Conservation (phyloP, 2,888 invertebrate species). For the Drosophila kokeensis region DNA sequence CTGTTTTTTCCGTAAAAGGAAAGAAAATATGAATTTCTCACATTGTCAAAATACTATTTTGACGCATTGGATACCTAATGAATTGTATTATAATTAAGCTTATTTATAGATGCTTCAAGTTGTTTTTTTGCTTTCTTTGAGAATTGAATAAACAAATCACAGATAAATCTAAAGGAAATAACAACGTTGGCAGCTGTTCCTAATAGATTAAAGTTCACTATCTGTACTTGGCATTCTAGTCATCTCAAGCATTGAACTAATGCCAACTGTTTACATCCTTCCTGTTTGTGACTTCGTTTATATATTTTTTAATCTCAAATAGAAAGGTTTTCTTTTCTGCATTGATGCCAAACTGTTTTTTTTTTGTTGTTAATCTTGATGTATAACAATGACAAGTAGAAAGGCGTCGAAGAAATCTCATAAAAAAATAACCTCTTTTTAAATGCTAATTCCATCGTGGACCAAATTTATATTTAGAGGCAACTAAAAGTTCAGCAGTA, state of each 20-base stretch:
- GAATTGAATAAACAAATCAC: background rate
- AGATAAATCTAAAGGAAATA: background rate
- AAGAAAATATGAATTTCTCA: background rate
- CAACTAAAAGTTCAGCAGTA: conserved; percentile 2
- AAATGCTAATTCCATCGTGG: conserved; percentile 25
- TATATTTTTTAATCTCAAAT: background rate
- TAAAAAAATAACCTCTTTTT: background rate
- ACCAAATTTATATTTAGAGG: conserved; percentile 5
- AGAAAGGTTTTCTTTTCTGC: conserved; percentile 3
- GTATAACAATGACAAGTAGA: background rate
- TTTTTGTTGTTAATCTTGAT: conserved; percentile 2
- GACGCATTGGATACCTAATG: background rate
- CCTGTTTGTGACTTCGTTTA: background rate
- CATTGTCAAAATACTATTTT: background rate
- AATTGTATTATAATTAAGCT: background rate
- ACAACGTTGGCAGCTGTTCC: background rate
- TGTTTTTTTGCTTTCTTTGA: background rate
- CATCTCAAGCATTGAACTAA: conserved; percentile 11
- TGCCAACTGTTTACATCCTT: conserved; percentile 22
- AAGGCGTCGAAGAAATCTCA: conserved; percentile 6
- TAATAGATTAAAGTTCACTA: conserved; percentile 20
- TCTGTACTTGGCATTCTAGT: conserved; percentile 5
- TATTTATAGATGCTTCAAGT: background rate
- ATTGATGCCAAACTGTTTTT: background rate
- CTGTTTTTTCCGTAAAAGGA: no score